Evolutionary conservation across 2,888 invertebrate genomes (phyloP).

Genomic region (Caradrina kadenii): DNA sequence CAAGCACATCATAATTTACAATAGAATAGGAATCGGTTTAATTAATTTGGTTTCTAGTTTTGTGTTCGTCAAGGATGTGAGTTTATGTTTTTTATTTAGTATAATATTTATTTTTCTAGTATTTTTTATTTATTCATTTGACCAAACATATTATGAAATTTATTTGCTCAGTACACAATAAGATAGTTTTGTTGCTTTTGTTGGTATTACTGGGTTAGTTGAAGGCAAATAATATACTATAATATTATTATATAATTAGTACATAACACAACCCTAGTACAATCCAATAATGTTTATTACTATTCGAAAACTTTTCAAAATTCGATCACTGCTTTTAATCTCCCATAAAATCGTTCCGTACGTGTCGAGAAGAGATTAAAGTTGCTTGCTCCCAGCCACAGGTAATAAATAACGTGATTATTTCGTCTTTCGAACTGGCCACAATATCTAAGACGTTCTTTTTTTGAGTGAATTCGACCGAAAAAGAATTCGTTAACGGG

Average conservation of each 20-base stretch:
- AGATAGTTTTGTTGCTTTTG: neutral
- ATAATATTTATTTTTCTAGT: neutral
- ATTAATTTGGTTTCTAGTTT: conserved; percentile 75
- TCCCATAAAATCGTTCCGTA: conserved; percentile 85
- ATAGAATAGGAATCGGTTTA: conserved; percentile 74
- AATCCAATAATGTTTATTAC: conserved; percentile 77
- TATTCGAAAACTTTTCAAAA: conserved; percentile 79
- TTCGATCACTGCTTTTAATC: conserved; percentile 86
- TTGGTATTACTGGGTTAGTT: too few relatives aligned
- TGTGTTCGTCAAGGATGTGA: conserved; percentile 57
- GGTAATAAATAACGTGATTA: conserved; percentile 90
- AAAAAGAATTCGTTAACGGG: conserved; percentile 80
- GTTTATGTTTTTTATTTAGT: neutral
- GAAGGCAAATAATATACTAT: too few relatives aligned
- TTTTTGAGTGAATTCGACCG: conserved; percentile 81
- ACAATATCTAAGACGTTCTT: conserved; percentile 76
- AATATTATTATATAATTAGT: too few relatives aligned
- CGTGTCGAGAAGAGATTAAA: conserved; percentile 87
- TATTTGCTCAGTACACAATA: too few relatives aligned
- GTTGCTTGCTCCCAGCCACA: conserved; percentile 80
- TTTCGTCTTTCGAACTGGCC: conserved; percentile 85
- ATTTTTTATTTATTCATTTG: neutral
- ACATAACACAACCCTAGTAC: conserved; percentile 48
- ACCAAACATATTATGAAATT: neutral
- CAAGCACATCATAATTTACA: conserved; percentile 50